Evolutionary conservation across 2,113 vertebrate species (phyloP), one percentile per base, ranked within the genome.

Genomic region (Columba janthina): DNA sequence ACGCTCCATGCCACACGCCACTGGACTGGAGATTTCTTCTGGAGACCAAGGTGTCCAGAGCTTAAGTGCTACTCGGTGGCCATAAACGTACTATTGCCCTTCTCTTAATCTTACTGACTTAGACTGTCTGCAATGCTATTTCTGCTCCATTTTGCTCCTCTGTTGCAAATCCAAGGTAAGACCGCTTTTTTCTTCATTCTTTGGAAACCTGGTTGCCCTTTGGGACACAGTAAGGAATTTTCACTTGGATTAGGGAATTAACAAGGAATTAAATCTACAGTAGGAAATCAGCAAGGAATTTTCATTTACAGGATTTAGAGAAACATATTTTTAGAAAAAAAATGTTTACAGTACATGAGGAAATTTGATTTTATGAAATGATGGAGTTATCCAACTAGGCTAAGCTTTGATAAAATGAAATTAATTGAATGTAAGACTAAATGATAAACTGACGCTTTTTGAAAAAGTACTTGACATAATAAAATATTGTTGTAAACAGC

Each of bases 81-180:
- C 89, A 22, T 24, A 69, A 91, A 76, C 15, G 28, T 70, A 12
- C 53, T 48, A 44, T 36, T 71, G 31, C 31, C 29, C n/a, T 85
- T 86, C 77, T 88, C 71, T 80, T 72, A 57, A 31, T 78, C 64
- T 62, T 66, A 72, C 38, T 85, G 84, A 80, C 40, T 75, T 83
- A 57, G 62, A 56, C 51, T 74, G 21, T 74, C 53, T 65, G 75
- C 86, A 67, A 88, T 93, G 89, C 24, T 89, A n/a, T 70, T 97
- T 75, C 88, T 97, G 66, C 80, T 98, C 57, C 50, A 58, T 74
- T 64, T 96, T 92, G 14, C 95, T 75, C 7, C 90, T 82, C 62
- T 96, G 9, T 78, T 96, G 40, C 70, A 95, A 90, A 88, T 89
- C 34, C 94, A 97, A 85, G 92, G 93, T 97, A 96, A 97, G 90